These are phyloP conservation scores for Thermophis baileyi DNA, from an alignment of 2,113 vertebrate species.

Conservation along the genomic window DNA sequence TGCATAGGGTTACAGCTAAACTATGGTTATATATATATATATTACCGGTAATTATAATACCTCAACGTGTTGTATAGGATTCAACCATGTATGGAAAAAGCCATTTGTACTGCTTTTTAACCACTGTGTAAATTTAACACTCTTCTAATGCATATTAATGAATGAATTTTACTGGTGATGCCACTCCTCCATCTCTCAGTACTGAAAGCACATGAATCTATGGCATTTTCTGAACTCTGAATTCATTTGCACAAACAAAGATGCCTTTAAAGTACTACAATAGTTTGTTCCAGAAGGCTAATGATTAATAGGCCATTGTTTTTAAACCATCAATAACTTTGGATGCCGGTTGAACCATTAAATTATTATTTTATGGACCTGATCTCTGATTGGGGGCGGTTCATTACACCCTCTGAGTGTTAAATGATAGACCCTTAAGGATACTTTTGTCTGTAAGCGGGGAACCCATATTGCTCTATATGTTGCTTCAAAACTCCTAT, in stretches of 20 bases:
- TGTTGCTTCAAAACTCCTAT: background rate
- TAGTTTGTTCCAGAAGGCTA: background rate
- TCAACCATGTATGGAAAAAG: background rate
- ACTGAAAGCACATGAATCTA: background rate
- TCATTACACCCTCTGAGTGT: background rate
- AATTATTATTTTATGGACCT: background rate
- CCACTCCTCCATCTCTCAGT: background rate
- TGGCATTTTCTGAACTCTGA: background rate
- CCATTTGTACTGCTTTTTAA: background rate
- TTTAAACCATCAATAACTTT: background rate
- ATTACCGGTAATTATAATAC: slow-evolving; percentile 7
- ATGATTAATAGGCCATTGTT: background rate
- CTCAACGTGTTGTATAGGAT: background rate
- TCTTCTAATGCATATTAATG: background rate
- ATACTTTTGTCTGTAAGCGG: background rate
- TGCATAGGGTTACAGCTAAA: background rate
- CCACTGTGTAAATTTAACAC: background rate
- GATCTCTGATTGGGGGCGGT: background rate
- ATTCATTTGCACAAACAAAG: background rate
- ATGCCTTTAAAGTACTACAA: background rate
- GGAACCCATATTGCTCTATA: background rate
- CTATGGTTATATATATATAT: background rate
- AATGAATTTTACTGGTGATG: background rate
- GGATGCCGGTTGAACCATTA: background rate
- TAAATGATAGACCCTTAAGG: background rate